Base-by-base conservation (phyloP, 1,140 invertebrate genomes). In the Scaptodrosophila lebanonensis region DNA sequence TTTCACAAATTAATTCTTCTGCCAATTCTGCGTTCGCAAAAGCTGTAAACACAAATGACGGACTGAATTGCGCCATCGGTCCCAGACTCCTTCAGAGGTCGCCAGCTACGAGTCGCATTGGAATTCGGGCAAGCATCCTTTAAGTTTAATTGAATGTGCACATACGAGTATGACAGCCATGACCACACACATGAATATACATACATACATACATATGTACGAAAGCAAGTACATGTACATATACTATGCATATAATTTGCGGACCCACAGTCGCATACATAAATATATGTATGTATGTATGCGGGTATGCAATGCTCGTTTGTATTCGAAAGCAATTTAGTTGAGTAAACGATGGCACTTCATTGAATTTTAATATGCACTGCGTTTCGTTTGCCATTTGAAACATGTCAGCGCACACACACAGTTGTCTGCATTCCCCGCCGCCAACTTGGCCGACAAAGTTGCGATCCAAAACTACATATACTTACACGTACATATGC, bases 341-440 rank as follows among this genome's bases (percentile, higher is more conserved):
- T 47, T 60, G 76, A 70, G 75, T 57, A 75, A 82, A 66, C 57
- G 63, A 45, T 47, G 50, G 18, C 72, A 75, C 62, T 82, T 82
- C 70, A 82, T 82, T 82, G 75, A 82, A 75, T 82, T 82, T 82
- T 82, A 79, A 79, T 75, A 79, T 66, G 65, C 60, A 52, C 5
- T 70, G 50, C 39, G 39, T 43, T 50, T 50, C 44, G 18, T 40
- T 27, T 57, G 45, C 54, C 54, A 58, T 65, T 32, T 48, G 50
- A 35, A 20, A 61, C 54, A 67, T 63, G 52, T 72, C 45, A 29
- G 40, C 18, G 29, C 22, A 6, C 30, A n/a, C n/a, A n/a, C n/a
- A n/a, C n/a, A n/a, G n/a, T n/a, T n/a, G n/a, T n/a, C n/a, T n/a
- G n/a, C n/a, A n/a, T n/a, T n/a, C n/a, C n/a, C n/a, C n/a, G n/a